Conservation (phyloP, 2,888 invertebrate genomes). For the Nephrotoma flavescens region DNA sequence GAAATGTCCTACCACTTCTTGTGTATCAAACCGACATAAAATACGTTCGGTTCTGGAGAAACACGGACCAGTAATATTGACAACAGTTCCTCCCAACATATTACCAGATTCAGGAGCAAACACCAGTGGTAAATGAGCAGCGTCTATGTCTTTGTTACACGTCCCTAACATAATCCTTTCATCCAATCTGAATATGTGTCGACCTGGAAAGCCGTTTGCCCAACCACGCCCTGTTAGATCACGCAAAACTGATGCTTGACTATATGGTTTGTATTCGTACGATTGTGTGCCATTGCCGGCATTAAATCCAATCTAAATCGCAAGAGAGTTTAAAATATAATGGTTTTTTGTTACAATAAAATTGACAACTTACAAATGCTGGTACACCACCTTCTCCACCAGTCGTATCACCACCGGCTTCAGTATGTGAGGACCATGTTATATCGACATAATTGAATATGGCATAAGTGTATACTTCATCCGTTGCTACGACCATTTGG, state of each 20-base stretch:
- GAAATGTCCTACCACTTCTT: constrained; percentile 60
- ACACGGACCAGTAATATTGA: constrained; percentile 94
- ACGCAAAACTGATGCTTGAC: constrained; percentile 69
- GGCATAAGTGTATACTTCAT: constrained; percentile 86
- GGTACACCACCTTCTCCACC: constrained; percentile 76
- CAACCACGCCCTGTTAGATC: constrained; percentile 74
- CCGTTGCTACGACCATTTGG: constrained; percentile 85
- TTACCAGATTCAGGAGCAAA: constrained; percentile 93
- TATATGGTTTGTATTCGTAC: constrained; percentile 80
- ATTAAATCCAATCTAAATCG: constrained; percentile 80
- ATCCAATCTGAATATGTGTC: constrained; percentile 90
- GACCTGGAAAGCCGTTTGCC: constrained; percentile 75
- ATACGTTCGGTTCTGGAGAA: constrained; percentile 62
- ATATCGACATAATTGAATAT: constrained; percentile 89
- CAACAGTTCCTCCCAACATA: constrained; percentile 93
- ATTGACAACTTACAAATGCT: constrained; percentile 54
- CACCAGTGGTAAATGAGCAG: constrained; percentile 63
- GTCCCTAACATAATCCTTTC: constrained; percentile 87
- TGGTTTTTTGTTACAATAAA: neutral
- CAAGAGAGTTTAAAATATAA: neutral
- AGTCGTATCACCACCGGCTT: constrained; percentile 79
- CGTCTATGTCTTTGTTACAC: constrained; percentile 81
- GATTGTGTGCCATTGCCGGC: constrained; percentile 87
- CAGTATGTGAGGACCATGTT: constrained; percentile 82
- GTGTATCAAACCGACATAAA: constrained; percentile 71